Evolutionary conservation across 2,888 invertebrate species (phyloP).

Genomic region (Brachylomia viminalis): DNA sequence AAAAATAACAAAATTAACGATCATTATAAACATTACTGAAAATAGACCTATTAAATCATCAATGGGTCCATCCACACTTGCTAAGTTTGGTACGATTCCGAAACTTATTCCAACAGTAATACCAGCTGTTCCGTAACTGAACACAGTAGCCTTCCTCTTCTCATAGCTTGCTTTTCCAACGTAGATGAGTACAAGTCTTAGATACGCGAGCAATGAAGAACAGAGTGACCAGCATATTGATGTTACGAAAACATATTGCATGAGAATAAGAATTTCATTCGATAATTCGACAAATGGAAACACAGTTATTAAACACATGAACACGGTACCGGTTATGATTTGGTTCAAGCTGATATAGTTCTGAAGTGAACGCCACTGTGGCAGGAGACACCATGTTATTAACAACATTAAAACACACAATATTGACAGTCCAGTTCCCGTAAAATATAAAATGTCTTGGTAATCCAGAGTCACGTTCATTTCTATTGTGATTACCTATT

Average conservation of each 20-base stretch:
- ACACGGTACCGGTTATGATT: constrained; percentile 28
- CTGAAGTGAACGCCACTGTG: constrained; percentile 50
- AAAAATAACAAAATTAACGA: constrained; percentile 46
- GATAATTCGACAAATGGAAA: not conserved
- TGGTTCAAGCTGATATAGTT: constrained; percentile 53
- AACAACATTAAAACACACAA: constrained; percentile 45
- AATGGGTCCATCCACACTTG: accelerated
- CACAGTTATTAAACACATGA: not conserved
- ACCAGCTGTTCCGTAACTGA: constrained; percentile 20
- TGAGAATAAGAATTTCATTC: not conserved
- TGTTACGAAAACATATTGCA: constrained; percentile 12
- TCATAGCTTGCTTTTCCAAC: constrained; percentile 45
- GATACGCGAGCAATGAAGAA: constrained; percentile 47
- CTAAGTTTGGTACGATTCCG: not conserved
- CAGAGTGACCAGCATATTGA: constrained; percentile 57
- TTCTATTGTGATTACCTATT: not conserved
- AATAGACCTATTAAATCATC: not conserved
- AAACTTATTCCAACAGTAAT: not conserved
- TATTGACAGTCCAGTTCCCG: constrained; percentile 30
- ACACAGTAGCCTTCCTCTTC: constrained; percentile 48
- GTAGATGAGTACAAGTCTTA: constrained; percentile 56
- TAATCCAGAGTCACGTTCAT: constrained; percentile 16
- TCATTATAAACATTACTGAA: not conserved
- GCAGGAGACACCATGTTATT: constrained; percentile 46
- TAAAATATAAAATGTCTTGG: constrained; percentile 5